Conservation (phyloP, 2,888 invertebrate genomes). For the Agapostemon virescens region DNA sequence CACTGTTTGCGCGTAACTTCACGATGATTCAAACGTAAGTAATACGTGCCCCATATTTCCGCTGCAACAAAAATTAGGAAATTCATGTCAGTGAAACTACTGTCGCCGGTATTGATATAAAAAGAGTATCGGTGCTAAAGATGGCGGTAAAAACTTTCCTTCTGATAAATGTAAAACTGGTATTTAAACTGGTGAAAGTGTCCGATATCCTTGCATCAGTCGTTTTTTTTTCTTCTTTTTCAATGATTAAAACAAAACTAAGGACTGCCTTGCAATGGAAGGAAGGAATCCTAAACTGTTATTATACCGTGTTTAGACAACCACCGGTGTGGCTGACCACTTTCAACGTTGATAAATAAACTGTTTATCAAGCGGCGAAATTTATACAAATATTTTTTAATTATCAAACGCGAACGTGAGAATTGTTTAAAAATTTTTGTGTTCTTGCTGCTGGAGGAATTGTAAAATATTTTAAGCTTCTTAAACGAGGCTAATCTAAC, state of each 20-base stretch:
- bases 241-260: neutral
- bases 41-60: neutral
- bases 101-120: neutral
- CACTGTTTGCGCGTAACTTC: neutral
- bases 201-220: neutral
- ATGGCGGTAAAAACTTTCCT: neutral
- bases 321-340: neutral
- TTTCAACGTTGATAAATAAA: neutral
- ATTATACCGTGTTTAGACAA: neutral
- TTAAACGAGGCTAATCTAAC: neutral
- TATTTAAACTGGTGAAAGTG: neutral
- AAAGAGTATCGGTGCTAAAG: neutral
- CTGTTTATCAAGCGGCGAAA: too few species aligned
- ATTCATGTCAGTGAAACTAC: slow-evolving; percentile 3
- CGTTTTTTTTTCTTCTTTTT: neutral
- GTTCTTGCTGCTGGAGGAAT: neutral
- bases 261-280: neutral
- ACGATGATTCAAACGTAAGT: neutral
- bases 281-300: neutral
- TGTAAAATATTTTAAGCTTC: neutral
- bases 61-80: neutral
- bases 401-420: neutral
- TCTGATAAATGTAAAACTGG: neutral
- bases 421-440: neutral
- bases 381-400: neutral